phyloP scores from a whole-genome alignment of 2,797 vertebrate species.

The Loriculus beryllinus region DNA sequence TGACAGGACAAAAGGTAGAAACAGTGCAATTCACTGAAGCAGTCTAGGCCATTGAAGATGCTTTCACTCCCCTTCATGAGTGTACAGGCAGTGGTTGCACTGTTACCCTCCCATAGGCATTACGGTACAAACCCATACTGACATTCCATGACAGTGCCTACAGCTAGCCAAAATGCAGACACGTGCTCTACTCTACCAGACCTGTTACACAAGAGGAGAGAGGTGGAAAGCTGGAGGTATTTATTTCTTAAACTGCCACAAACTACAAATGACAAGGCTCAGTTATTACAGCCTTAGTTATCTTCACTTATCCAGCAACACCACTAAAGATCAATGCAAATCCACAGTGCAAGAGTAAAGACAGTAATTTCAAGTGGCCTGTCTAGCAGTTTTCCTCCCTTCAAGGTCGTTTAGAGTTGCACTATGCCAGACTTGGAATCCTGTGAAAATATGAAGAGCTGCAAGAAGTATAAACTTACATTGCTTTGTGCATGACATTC shows the following conservation, averaged over 20 bases:
- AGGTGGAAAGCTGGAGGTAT: neutral
- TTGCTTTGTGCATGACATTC: neutral
- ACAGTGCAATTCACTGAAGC: neutral
- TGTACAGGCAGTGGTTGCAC: neutral
- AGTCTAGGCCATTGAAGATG: neutral
- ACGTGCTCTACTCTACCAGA: neutral
- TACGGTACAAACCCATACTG: neutral
- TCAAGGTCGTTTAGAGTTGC: neutral
- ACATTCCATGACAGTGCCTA: neutral
- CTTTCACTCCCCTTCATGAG: neutral
- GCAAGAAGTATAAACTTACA: neutral
- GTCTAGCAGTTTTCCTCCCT: neutral
- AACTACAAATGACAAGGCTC: neutral
- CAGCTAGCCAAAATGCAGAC: neutral
- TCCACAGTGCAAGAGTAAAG: neutral
- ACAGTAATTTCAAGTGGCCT: neutral
- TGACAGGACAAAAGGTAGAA: neutral
- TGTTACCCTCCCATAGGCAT: neutral
- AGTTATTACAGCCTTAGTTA: neutral
- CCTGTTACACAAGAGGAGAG: neutral
- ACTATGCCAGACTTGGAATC: neutral
- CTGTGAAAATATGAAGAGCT: neutral
- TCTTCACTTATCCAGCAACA: neutral
- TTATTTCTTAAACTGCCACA: neutral
- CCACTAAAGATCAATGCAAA: neutral